Percentiles rank a stretch among this genome's conserved stretches.
Evolutionary conservation across 2,797 vertebrate species (phyloP).

Genomic region (Gobionotothen gibberifrons): DNA sequence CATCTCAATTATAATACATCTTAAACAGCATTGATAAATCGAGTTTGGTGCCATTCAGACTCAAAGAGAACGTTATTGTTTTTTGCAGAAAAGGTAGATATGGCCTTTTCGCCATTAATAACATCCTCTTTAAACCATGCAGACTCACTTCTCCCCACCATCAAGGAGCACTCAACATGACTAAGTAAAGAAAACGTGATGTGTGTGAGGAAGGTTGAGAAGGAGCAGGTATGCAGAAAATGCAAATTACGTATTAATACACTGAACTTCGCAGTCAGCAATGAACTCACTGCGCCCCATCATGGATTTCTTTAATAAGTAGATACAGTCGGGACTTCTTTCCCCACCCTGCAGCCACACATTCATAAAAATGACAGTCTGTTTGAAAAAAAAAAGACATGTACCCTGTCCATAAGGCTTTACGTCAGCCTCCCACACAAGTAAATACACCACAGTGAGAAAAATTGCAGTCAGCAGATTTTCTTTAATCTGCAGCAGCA

Average conservation of each 20-base stretch:
- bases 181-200: not conserved
- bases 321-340: constrained; percentile 24
- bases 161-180: constrained; percentile 8
- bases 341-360: constrained; percentile 15
- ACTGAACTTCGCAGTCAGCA: constrained; percentile 4
- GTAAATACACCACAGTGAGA: constrained; percentile 47
- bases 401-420: constrained; percentile 37
- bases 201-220: not conserved
- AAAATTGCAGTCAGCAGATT: constrained; percentile 50
- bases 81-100: constrained; percentile 4
- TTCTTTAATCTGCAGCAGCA: constrained; percentile 48
- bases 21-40: no score
- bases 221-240: constrained; percentile 8
- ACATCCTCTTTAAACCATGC: not conserved
- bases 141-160: constrained; percentile 1
- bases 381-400: constrained; percentile 20
- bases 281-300: constrained; percentile 22
- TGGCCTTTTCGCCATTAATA: constrained; percentile 3
- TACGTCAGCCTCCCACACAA: constrained; percentile 34
- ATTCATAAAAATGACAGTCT: constrained; percentile 53
- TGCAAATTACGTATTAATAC: constrained; percentile 5
- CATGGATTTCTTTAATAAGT: constrained; percentile 27
- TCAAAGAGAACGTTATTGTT: no score
- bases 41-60: no score
- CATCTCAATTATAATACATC: no score